Evolutionary conservation across 2,888 invertebrate genomes (phyloP).

Genomic region (Ceraclea dissimilis): DNA sequence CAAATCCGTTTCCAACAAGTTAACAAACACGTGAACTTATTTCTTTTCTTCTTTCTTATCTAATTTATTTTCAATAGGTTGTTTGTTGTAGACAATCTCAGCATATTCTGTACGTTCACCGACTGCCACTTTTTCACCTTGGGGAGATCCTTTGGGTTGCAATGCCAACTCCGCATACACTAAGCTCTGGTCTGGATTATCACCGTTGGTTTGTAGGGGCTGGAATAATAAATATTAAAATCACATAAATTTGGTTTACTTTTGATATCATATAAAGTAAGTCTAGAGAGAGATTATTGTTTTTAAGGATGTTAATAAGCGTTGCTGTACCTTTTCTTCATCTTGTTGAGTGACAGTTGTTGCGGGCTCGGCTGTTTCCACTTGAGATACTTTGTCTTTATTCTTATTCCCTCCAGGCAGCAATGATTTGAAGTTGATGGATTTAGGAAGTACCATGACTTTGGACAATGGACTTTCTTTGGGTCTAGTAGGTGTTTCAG

Average conservation of each 20-base stretch:
- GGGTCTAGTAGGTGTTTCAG: neutral
- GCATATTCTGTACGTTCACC: constrained; percentile 71
- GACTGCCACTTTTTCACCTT: constrained; percentile 34
- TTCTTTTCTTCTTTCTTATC: neutral
- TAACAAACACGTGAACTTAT: neutral
- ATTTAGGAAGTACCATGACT: constrained; percentile 11
- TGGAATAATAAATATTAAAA: constrained; percentile 25
- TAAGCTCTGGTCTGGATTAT: constrained; percentile 51
- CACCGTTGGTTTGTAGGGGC: constrained; percentile 31
- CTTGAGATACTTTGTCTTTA: constrained; percentile 22
- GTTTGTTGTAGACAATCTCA: constrained; percentile 68
- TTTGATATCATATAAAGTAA: neutral
- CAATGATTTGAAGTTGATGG: constrained; percentile 20
- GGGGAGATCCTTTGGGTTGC: constrained; percentile 37
- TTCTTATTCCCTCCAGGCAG: constrained; percentile 23
- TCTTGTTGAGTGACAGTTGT: constrained; percentile 12
- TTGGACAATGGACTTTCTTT: constrained; percentile 12
- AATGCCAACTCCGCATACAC: constrained; percentile 69
- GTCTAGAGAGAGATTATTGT: neutral
- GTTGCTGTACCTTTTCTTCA: constrained; percentile 17
- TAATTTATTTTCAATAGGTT: constrained; percentile 35
- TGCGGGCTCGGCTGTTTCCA: constrained; percentile 5
- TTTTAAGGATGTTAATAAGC: no score
- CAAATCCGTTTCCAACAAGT: no score
- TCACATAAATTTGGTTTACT: neutral